A percentile compares a stretch with the other conserved stretches of the same genome.
Evolutionary conservation across 2,888 invertebrate genomes (phyloP).

Genomic region (Eristalinus aeneus): DNA sequence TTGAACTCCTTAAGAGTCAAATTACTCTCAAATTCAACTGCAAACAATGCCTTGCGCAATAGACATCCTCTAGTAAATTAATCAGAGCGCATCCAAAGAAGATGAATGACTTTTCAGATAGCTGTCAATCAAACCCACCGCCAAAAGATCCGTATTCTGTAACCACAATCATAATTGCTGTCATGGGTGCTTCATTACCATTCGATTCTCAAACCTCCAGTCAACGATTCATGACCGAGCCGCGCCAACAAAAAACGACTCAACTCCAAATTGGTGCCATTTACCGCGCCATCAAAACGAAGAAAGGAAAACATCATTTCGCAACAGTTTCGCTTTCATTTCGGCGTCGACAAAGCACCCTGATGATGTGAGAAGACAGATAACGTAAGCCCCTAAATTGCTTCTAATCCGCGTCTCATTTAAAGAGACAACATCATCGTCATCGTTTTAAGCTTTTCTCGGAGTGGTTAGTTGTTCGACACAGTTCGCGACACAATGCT

Average conservation of each 20-base stretch:
- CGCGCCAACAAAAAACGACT: background rate
- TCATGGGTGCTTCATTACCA: background rate
- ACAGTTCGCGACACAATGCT: background rate
- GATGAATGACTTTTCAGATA: background rate
- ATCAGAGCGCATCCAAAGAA: background rate
- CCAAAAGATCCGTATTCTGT: background rate
- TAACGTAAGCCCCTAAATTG: background rate
- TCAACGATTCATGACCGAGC: background rate
- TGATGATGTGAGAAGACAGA: background rate
- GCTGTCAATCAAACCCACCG: background rate
- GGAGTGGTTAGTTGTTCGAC: background rate
- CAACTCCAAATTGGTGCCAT: background rate
- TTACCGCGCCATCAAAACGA: background rate
- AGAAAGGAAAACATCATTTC: background rate
- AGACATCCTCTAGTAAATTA: too few species aligned
- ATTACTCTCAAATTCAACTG: background rate
- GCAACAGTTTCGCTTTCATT: conserved; percentile 21
- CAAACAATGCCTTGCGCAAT: background rate
- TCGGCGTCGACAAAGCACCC: background rate
- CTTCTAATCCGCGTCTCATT: background rate
- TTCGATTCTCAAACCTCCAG: background rate
- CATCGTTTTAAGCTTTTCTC: background rate
- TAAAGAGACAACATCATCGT: background rate
- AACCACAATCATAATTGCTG: background rate
- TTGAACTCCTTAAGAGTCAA: background rate